These are phyloP conservation scores for Andrena cerasifolii DNA, from an alignment of 1,140 invertebrate species.

Conservation along the genomic window DNA sequence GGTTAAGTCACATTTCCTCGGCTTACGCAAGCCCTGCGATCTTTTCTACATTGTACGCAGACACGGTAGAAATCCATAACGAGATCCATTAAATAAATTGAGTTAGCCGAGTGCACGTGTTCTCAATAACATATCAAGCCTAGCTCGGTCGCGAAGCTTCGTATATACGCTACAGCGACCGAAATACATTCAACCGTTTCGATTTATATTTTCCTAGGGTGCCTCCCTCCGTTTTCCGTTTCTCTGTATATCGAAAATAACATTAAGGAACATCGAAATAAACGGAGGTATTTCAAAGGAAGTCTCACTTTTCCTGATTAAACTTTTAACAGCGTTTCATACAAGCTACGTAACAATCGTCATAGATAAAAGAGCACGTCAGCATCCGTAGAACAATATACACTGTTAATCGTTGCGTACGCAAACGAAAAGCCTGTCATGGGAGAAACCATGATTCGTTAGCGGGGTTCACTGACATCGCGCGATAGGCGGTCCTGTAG, in stretches of 20 bases:
- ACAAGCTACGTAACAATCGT: too few species aligned
- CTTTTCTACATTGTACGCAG: neutral
- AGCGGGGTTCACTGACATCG: constrained; percentile 45
- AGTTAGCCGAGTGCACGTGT: neutral
- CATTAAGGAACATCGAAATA: too few species aligned
- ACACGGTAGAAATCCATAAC: constrained; percentile 15
- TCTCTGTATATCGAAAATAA: too few species aligned
- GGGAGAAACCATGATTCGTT: neutral
- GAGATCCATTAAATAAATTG: constrained; percentile 12
- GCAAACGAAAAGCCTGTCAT: neutral
- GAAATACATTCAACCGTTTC: neutral
- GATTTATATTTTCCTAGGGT: too few species aligned
- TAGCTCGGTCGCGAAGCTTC: neutral
- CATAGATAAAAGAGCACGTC: too few species aligned
- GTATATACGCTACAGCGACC: neutral
- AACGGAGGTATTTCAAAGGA: too few species aligned
- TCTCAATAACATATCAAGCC: neutral
- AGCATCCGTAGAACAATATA: too few species aligned
- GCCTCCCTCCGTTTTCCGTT: too few species aligned
- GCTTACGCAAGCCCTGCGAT: too few species aligned
- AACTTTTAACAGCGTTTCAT: too few species aligned
- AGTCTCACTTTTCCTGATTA: too few species aligned
- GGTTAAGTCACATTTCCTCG: too few species aligned
- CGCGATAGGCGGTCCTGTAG: constrained; percentile 33
- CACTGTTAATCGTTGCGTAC: neutral